Conservation (phyloP, 1,140 invertebrate species). For the Metaphire vulgaris region DNA sequence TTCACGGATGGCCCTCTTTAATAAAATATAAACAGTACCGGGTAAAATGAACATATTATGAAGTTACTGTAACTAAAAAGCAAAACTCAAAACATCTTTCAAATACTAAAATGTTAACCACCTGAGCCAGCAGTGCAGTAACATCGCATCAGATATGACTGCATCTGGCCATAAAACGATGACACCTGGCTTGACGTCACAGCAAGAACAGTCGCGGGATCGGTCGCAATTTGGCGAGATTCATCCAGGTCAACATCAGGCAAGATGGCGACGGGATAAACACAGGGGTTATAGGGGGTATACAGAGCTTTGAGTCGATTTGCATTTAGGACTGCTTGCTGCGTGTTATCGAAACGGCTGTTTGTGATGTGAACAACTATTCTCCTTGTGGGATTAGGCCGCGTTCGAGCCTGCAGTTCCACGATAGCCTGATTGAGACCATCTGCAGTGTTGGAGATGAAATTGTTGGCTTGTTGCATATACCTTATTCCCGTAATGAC, state of each 20-base stretch:
- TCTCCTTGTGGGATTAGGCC: neutral
- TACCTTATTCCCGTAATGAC: neutral
- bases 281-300: neutral
- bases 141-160: too few relatives aligned
- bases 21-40: too few relatives aligned
- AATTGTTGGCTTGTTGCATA: neutral
- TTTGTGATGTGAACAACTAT: neutral
- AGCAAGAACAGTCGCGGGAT: neutral
- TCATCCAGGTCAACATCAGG: neutral
- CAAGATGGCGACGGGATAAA: neutral
- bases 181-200: too few relatives aligned
- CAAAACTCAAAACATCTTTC: too few relatives aligned
- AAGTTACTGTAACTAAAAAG: too few relatives aligned
- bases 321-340: neutral
- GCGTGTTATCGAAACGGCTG: neutral
- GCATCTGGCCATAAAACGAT: too few relatives aligned
- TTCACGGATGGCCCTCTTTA: too few relatives aligned
- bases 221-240: neutral
- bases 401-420: neutral
- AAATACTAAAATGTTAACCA: too few relatives aligned
- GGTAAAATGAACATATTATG: too few relatives aligned
- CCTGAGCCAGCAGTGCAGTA: too few relatives aligned
- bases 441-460: neutral
- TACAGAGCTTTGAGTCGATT: neutral
- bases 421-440: neutral